Base-by-base conservation (phyloP, 2,888 invertebrate genomes). In the Melanostoma scalare region DNA sequence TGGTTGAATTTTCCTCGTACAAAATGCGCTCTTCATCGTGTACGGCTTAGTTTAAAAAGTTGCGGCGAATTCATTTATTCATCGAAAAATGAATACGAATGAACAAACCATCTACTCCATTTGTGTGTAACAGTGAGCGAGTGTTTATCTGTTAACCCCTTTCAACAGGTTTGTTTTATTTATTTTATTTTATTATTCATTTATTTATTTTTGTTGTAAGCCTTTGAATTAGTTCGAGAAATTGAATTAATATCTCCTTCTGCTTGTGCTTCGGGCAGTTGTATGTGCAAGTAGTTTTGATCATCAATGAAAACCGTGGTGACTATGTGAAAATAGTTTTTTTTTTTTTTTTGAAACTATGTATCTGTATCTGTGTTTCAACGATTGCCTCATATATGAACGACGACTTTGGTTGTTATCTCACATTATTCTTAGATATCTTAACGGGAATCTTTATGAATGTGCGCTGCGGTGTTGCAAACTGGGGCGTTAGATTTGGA, bases 371-470 rank as follows among this genome's bases (percentile, higher is more conserved):
- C 46, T 60, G 33, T 56, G 55, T 50, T 56, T 33, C n/a, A 52
- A 31, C 2, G 71, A 63, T 81, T 81, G 72, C 72, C 56, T 61
- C 77, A 81, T 56, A 50, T n/a, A 61, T 63, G 52, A 44, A 55
- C 40, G 46, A 53, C 55, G 48, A 68, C 61, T 60, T 40, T 60
- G 65, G 44, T 60, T 71, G 68, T 78, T 78, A 82, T 82, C 82
- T 82, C 82, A 82, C 82, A 82, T 82, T 67, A 82, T 78, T 82
- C 78, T 81, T 74, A 36, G 63, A 20, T 82, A 82, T 82, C 82
- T 82, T 50, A 65, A 68, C 68, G 65, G 42, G 58, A 44, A 78
- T 78, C 78, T 74, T 69, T 74, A 78, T 78, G 48, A 50, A 52
- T 69, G 68, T 58, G 38, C 30, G 44, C 20, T 63, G 58, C 40